Percentiles rank a stretch among this genome's conserved stretches.
Evolutionary conservation across 1,140 invertebrate species (phyloP).

Genomic region (Fopius arisanus): DNA sequence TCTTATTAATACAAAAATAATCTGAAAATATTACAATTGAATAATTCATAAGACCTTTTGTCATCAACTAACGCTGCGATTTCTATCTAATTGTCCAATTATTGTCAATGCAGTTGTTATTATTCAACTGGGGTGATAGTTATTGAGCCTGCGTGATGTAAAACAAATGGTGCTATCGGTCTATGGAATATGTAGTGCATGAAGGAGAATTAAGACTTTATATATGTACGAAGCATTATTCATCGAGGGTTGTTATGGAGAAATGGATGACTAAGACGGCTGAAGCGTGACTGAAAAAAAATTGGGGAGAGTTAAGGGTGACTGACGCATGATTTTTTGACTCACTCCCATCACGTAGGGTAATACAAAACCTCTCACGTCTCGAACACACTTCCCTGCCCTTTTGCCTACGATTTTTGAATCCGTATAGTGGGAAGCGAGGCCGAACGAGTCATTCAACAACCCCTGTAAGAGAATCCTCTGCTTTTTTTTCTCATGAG

Average conservation of each 20-base stretch:
- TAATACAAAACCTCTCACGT: slow-evolving; percentile 1
- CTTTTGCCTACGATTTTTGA: slow-evolving; percentile 27
- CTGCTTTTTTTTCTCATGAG: slow-evolving; percentile 14
- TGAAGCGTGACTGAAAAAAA: slow-evolving; percentile 22
- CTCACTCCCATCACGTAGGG: slow-evolving; percentile 13
- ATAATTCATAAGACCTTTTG: too few relatives aligned
- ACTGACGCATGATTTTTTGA: slow-evolving; percentile 26
- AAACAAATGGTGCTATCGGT: too few relatives aligned
- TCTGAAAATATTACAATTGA: too few relatives aligned
- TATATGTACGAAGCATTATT: neutral
- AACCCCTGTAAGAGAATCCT: slow-evolving; percentile 6
- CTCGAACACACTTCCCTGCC: neutral
- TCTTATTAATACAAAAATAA: too few relatives aligned
- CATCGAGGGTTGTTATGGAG: slow-evolving; percentile 13
- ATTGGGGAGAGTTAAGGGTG: neutral
- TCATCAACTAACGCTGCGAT: too few relatives aligned
- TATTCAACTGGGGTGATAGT: too few relatives aligned
- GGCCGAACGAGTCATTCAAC: neutral
- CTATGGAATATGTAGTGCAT: too few relatives aligned
- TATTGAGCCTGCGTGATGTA: too few relatives aligned
- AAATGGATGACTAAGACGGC: neutral
- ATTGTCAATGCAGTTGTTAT: too few relatives aligned
- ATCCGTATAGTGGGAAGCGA: slow-evolving; percentile 10
- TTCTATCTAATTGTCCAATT: too few relatives aligned
- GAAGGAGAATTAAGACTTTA: too few relatives aligned